Conservation (phyloP, 2,113 vertebrate genomes). For the Atherinomorus stipes region DNA sequence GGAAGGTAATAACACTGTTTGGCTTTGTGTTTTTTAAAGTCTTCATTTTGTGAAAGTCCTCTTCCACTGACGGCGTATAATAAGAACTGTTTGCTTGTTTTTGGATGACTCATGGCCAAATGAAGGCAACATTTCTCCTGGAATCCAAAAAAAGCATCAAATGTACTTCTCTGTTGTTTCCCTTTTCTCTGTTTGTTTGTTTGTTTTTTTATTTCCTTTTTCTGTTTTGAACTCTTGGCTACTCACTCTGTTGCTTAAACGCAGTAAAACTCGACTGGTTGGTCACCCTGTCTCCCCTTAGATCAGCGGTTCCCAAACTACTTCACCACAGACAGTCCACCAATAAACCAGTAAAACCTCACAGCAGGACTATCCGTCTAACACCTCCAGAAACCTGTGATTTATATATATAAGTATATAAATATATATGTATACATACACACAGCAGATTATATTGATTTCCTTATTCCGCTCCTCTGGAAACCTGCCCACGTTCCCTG, state of each 20-base stretch:
- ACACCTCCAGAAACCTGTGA: neutral
- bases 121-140: conserved; percentile 5
- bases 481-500: neutral
- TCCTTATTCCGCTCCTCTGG: conserved; percentile 5
- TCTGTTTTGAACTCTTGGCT: conserved; percentile 20
- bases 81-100: conserved; percentile 7
- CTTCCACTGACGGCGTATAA: neutral
- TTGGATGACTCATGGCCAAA: neutral
- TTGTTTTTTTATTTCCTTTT: conserved; percentile 17
- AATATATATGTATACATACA: neutral
- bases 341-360: conserved; percentile 53
- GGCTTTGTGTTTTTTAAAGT: neutral
- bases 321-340: neutral
- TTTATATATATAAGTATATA: neutral
- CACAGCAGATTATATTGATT: conserved; percentile 12
- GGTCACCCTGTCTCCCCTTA: neutral
- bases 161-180: conserved; percentile 53
- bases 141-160: conserved; percentile 22
- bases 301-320: conserved; percentile 56
- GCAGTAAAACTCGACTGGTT: neutral
- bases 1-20: neutral
- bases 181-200: conserved; percentile 31
- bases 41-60: conserved; percentile 15
- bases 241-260: conserved; percentile 22
- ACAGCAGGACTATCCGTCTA: conserved; percentile 10